A percentile compares a stretch with the other conserved stretches of the same genome.
These are phyloP conservation scores for Hymenochirus boettgeri DNA, from an alignment of 2,113 vertebrate species.

Conservation along the genomic window DNA sequence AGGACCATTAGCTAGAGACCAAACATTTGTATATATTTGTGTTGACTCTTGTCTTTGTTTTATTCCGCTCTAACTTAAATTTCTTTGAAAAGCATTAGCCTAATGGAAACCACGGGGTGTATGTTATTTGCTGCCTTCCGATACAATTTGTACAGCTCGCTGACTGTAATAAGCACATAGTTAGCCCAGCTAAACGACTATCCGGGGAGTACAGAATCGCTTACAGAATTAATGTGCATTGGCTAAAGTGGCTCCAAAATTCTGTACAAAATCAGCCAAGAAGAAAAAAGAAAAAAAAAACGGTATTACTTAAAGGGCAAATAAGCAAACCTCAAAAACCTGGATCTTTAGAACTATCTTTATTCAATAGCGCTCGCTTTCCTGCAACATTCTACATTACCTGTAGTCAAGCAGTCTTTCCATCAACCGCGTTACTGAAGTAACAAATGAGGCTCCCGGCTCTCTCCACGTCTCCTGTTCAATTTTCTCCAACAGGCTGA, in stretches of 20 bases:
- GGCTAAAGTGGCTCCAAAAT: not conserved
- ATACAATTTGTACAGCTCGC: not conserved
- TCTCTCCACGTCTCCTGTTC: constrained; percentile 98
- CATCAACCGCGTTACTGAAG: constrained; percentile 93
- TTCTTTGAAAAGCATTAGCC: not conserved
- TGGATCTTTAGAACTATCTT: not conserved
- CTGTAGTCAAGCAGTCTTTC: constrained; percentile 96
- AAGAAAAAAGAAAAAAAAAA: not conserved
- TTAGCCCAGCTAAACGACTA: not conserved
- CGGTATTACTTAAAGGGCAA: not conserved
- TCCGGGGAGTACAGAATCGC: not conserved
- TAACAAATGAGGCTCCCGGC: constrained; percentile 92
- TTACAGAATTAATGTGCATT: not conserved
- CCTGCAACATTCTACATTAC: constrained; percentile 52
- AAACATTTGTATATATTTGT: not conserved
- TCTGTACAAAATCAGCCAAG: not conserved
- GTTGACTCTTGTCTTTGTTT: not conserved
- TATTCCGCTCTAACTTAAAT: not conserved
- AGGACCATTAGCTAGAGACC: not conserved
- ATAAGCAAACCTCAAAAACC: not conserved
- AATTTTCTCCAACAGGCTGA: constrained; percentile 92
- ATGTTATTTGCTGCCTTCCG: not conserved
- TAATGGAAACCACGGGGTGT: not conserved
- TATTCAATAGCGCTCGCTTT: not conserved
- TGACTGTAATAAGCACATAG: not conserved